Base-by-base conservation (phyloP, 2,797 vertebrate genomes). In the Phrynocephalus forsythii region DNA sequence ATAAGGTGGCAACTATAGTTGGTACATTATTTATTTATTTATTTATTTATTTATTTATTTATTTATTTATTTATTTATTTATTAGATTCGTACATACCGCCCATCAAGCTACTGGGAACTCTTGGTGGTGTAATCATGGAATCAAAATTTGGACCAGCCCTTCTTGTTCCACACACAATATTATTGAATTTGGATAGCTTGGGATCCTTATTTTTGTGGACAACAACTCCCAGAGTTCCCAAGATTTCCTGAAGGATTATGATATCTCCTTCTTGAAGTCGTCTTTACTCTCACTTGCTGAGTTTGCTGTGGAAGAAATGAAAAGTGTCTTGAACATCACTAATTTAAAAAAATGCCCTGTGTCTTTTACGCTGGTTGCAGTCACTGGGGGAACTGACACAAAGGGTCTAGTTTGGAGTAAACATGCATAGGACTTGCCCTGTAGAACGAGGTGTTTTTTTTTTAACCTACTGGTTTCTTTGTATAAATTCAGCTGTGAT, bases 401-500 rank as follows among this genome's bases (percentile, higher is more conserved):
- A 60, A 3, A 28, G 33, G 26, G 60, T 10, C 28, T 84, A 63
- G 28, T 78, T 77, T 16, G 30, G 20, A 78, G 63, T 50, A 85
- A 85, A 38, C 5, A 44, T 66, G 60, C 38, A 28, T 84, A 22
- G 11, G 3, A 28, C 66, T 44, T 86, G 52, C 18, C 13, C 2
- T 60, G 28, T 92, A 92, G 93, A 86, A 0, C 22, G 82, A 88
- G 91, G 86, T 91, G 73, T 44, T 87, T 89, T 92, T 92, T 92
- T 91, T 44, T 44, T 2, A 33, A 44, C 38, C 38, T 79, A 93
- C 94, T 89, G 82, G 85, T 92, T 94, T 93, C 87, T 91, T 94
- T 90, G 84, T 91, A 52, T 91, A 93, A 93, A 92, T 93, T 95
- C 90, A 93, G 89, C 90, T 76, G 1, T 89, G 95, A 97, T 84